Evolutionary conservation across 1,140 invertebrate species (phyloP).

Genomic region (Rhynchophorus ferrugineus): DNA sequence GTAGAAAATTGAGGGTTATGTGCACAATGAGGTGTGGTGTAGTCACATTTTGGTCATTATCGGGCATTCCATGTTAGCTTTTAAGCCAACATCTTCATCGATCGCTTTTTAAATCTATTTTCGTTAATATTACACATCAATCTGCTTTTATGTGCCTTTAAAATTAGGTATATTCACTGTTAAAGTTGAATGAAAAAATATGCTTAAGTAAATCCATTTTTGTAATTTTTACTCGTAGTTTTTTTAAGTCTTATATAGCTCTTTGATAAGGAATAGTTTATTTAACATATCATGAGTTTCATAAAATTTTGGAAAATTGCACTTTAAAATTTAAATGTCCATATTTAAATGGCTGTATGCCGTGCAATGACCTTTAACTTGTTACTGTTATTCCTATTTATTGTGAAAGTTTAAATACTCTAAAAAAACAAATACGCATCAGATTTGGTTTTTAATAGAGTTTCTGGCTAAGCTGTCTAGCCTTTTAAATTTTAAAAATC

Average conservation of each 20-base stretch:
- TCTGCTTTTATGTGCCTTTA: not conserved
- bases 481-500: slow-evolving; percentile 20
- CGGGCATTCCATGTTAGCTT: too few species aligned
- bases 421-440: too few species aligned
- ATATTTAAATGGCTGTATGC: slow-evolving; percentile 9
- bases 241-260: too few species aligned
- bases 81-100: slow-evolving; percentile 3
- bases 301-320: too few species aligned
- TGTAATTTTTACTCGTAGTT: not conserved
- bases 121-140: slow-evolving; percentile 5
- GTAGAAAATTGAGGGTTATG: slow-evolving; percentile 18
- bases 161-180: too few species aligned
- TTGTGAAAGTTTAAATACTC: not conserved
- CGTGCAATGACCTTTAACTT: slow-evolving; percentile 11
- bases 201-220: slow-evolving; percentile 2
- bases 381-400: not conserved
- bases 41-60: slow-evolving; percentile 4
- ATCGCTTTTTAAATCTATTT: not conserved
- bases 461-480: not conserved
- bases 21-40: slow-evolving; percentile 18
- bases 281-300: too few species aligned
- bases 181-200: slow-evolving; percentile 3
- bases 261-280: too few species aligned
- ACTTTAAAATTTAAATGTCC: slow-evolving; percentile 18
- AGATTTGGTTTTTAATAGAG: slow-evolving; percentile 3